Evolutionary conservation across 2,888 invertebrate genomes (phyloP), one percentile per base, ranked within the genome.

Genomic region (Drosophila infuscata): DNA sequence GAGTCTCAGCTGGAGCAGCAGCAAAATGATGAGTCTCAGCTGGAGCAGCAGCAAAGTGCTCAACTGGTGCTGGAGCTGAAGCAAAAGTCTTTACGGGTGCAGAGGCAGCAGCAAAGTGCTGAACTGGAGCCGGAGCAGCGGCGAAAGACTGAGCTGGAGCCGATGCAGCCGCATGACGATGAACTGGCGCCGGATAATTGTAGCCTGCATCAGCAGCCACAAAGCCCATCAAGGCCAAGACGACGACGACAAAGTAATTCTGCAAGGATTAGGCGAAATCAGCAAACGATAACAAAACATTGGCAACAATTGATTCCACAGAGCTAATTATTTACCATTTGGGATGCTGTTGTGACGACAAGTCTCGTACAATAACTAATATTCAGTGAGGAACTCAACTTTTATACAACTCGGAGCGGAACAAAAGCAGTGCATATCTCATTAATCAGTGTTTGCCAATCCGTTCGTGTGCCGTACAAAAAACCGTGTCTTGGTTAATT

Each of bases 351-450:
- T 70, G 78, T 60, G 70, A 58, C 70, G 64, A 74, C 70, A 73
- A 74, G 66, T 76, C 69, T 76, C 77, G 85, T 80, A 85, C 83
- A 85, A 83, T 87, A 75, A 77, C 41, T 70, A 46, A 38, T 38
- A 43, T 46, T 65, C 70, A 15, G 54, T n/a, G 25, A 70, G 64
- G 59, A 25, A 15, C 83, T 69, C 63, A 60, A 74, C 89, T 87
- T 89, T 87, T 87, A 87, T 87, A 87, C 87, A 59, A 63, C 53
- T 54, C 41, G 53, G 54, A 63, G 67, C 73, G 60, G 75, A 88
- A 81, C 89, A 85, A 85, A 85, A 89, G 89, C 83, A 77, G 62
- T 81, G 81, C 73, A 81, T 67, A 76, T 74, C 76, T 74, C 88
- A 88, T 88, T 78, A 88, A 88, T 88, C 89, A 89, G 72, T 64